Percentiles rank a stretch among this genome's conserved stretches.
Evolutionary conservation across 2,113 vertebrate genomes (phyloP).

Genomic region (Oryzias woworae): DNA sequence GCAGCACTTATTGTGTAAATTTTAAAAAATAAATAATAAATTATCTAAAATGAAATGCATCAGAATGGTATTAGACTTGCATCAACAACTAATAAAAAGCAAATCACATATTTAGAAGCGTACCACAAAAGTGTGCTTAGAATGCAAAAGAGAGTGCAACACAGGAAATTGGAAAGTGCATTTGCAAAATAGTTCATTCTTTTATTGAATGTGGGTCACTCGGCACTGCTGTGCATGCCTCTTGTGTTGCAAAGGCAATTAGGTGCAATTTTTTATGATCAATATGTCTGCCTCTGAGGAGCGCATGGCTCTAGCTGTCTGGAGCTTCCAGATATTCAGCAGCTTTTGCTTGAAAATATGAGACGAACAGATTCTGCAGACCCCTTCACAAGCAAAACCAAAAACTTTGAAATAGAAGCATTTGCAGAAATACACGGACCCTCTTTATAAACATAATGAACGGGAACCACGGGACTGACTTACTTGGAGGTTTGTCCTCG

Average conservation of each 20-base stretch:
- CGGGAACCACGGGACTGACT: slow-evolving; percentile 13
- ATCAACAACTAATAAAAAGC: too few species aligned
- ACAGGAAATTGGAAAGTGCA: too few species aligned
- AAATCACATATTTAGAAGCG: too few species aligned
- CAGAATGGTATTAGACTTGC: too few species aligned
- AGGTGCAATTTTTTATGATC: background rate
- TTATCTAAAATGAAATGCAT: too few species aligned
- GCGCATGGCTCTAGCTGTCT: background rate
- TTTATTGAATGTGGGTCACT: background rate
- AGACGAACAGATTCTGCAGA: background rate
- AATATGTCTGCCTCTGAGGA: background rate
- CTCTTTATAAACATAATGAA: too few species aligned
- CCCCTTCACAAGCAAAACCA: background rate
- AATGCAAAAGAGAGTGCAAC: too few species aligned
- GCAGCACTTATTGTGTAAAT: background rate
- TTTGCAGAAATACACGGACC: too few species aligned
- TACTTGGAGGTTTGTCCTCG: slow-evolving; percentile 59
- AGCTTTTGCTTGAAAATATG: background rate
- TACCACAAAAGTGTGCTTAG: too few species aligned
- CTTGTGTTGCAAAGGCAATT: background rate
- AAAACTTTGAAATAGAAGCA: too few species aligned
- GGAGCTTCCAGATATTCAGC: background rate
- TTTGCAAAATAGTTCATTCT: background rate
- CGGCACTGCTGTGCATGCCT: background rate
- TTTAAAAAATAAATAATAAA: too few species aligned